Conservation (phyloP, 2,888 invertebrate species). For the Torymus aiolomorphi region DNA sequence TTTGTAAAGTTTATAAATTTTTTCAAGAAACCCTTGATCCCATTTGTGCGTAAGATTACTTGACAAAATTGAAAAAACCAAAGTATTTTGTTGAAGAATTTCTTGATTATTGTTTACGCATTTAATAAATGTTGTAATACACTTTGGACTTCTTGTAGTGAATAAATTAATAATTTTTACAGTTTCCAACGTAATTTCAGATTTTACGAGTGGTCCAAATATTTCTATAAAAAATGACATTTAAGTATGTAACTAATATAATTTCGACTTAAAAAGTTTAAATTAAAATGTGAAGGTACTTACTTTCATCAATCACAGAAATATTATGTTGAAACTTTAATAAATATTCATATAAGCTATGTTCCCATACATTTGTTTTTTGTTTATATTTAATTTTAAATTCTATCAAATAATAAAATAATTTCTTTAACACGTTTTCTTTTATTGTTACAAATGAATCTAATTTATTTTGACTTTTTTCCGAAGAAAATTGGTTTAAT, state of each 20-base stretch:
- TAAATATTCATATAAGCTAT: constrained; percentile 78
- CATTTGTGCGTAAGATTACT: constrained; percentile 74
- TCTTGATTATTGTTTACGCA: constrained; percentile 74
- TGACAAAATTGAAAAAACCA: constrained; percentile 80
- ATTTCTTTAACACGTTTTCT: constrained; percentile 60
- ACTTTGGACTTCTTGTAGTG: constrained; percentile 77
- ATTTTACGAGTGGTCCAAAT: constrained; percentile 62
- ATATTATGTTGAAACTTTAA: constrained; percentile 80
- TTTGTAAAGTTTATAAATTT: constrained; percentile 80
- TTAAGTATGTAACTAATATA: neutral
- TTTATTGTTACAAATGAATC: constrained; percentile 56
- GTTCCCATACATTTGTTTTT: constrained; percentile 78
- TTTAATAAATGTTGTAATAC: constrained; percentile 76
- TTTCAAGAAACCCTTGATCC: constrained; percentile 76
- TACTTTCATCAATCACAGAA: constrained; percentile 76
- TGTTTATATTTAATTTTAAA: constrained; percentile 59
- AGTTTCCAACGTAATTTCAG: constrained; percentile 70
- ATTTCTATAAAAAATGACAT: constrained; percentile 61
- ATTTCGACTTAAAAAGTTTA: neutral
- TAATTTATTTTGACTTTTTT: constrained; percentile 58
- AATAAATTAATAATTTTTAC: constrained; percentile 79
- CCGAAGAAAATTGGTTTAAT: constrained; percentile 76
- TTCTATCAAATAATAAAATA: constrained; percentile 61
- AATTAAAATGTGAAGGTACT: constrained; percentile 62
- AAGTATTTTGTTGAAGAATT: constrained; percentile 79